phyloP scores from a whole-genome alignment of 2,797 vertebrate species.

The Dendrocincla fuliginosa region DNA sequence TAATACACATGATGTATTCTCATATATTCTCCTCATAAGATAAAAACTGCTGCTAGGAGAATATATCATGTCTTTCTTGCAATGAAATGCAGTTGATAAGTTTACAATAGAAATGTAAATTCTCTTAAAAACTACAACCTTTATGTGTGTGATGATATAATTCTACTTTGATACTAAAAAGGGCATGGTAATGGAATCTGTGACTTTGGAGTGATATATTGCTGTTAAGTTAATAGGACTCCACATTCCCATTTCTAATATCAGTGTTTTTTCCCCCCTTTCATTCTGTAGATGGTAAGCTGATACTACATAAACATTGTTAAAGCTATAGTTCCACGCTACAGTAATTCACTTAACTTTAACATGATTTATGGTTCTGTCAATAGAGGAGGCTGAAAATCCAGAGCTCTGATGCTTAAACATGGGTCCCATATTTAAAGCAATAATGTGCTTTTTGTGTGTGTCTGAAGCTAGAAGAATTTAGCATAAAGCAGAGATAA shows the following conservation, averaged over 20 bases:
- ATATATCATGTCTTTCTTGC: conserved; percentile 16
- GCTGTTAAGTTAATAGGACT: conserved; percentile 73
- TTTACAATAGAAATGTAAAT: conserved; percentile 64
- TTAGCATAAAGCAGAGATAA: conserved; percentile 71
- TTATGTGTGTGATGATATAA: conserved; percentile 47
- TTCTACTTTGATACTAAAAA: conserved; percentile 58
- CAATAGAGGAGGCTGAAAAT: conserved; percentile 84
- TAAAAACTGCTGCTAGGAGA: conserved; percentile 35
- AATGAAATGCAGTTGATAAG: conserved; percentile 64
- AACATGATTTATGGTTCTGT: conserved; percentile 93
- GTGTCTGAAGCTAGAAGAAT: conserved; percentile 50
- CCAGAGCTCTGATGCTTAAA: conserved; percentile 74
- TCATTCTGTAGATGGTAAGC: conserved; percentile 81
- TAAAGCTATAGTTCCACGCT: conserved; percentile 86
- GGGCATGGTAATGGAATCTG: conserved; percentile 46
- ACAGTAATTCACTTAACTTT: conserved; percentile 93
- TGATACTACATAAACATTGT: conserved; percentile 86
- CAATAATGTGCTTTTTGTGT: conserved; percentile 75
- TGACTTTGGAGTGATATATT: conserved; percentile 74
- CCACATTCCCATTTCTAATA: conserved; percentile 72
- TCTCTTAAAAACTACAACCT: conserved; percentile 49
- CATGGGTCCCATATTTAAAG: conserved; percentile 83
- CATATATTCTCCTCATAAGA: conserved; percentile 15
- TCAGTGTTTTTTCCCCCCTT: conserved; percentile 54
- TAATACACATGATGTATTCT: conserved; percentile 20